A percentile compares a stretch with the other conserved stretches of the same genome.
Conservation (phyloP, 2,888 invertebrate species). For the Anorthoa munda region DNA sequence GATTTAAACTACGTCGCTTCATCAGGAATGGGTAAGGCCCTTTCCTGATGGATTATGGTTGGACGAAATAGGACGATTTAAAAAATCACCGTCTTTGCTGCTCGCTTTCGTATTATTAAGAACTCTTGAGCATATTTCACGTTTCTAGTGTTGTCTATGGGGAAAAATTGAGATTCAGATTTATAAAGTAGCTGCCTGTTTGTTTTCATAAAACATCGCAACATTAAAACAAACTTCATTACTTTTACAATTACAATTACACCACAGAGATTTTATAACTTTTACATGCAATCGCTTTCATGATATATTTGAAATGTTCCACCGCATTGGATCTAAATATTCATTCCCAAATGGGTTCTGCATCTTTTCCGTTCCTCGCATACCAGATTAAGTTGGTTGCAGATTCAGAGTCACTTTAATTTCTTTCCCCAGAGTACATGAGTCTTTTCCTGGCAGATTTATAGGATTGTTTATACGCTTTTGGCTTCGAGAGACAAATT, state of each 20-base stretch:
- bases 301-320: background rate
- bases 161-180: no score
- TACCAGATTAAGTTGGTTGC: slow-evolving; percentile 16
- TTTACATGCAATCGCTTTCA: background rate
- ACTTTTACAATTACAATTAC: slow-evolving; percentile 12
- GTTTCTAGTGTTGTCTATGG: no score
- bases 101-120: no score
- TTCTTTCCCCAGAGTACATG: slow-evolving; percentile 3
- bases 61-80: no score
- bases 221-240: background rate
- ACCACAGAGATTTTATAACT: background rate
- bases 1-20: no score
- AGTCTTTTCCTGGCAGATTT: slow-evolving; percentile 31
- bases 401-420: slow-evolving; percentile 31
- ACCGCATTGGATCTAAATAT: slow-evolving; percentile 18
- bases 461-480: slow-evolving; percentile 6
- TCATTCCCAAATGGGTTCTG: slow-evolving; percentile 33
- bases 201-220: background rate
- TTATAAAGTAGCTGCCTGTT: no score
- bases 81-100: no score
- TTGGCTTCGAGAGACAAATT: slow-evolving; percentile 2
- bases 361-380: slow-evolving; percentile 16
- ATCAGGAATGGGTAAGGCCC: no score
- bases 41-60: no score
- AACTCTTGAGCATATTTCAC: no score